Conservation (phyloP, 92 coral and sea anemone genomes). For the Actinostola sp. region DNA sequence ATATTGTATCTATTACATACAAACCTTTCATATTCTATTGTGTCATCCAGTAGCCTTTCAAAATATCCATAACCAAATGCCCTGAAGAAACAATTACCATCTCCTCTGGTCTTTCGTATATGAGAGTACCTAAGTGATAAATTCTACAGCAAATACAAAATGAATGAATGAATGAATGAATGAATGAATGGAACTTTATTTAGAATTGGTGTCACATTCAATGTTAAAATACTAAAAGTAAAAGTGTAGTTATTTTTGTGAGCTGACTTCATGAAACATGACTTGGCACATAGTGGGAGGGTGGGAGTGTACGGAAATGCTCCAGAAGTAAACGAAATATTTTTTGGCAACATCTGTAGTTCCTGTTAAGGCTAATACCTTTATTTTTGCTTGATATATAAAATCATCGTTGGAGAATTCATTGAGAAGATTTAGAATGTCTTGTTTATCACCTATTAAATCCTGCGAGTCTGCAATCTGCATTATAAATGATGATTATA, state of each 20-base stretch:
- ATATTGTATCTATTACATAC: background rate
- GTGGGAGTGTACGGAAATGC: too few species aligned
- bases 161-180: too few species aligned
- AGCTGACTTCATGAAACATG: too few species aligned
- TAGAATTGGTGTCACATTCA: too few species aligned
- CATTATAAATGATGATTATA: background rate
- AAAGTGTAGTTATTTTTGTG: too few species aligned
- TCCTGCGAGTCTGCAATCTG: constrained; percentile 86
- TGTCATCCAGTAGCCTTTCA: constrained; percentile 71
- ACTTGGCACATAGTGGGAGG: too few species aligned
- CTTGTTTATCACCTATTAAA: constrained; percentile 74
- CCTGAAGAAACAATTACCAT: constrained; percentile 96
- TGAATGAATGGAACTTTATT: too few species aligned
- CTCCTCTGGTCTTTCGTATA: constrained; percentile 90
- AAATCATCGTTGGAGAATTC: constrained; percentile 81
- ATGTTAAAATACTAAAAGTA: too few species aligned
- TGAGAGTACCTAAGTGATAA: constrained; percentile 80
- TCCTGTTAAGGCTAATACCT: too few species aligned
- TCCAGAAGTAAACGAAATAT: too few species aligned
- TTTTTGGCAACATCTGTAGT: too few species aligned
- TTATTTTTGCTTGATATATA: constrained; percentile 87
- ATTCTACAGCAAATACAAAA: constrained; percentile 44
- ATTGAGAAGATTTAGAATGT: constrained; percentile 61
- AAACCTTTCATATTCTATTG: constrained; percentile 90
- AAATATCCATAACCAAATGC: constrained; percentile 96